These are phyloP conservation scores for Formica selysi DNA, from an alignment of 1,140 invertebrate genomes.

Conservation along the genomic window DNA sequence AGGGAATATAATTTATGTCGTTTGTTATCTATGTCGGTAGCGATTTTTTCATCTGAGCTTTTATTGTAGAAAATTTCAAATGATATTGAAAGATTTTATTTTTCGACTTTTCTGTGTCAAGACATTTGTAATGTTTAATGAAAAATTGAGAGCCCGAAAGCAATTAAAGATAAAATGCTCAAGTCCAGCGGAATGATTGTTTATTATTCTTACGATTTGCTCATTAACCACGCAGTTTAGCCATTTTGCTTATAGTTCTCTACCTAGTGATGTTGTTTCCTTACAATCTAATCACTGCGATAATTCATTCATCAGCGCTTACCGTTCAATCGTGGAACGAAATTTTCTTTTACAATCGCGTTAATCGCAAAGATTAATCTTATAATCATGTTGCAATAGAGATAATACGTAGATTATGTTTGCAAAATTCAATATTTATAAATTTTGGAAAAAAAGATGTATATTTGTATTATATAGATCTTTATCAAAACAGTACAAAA, in stretches of 20 bases:
- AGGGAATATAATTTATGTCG: constrained; percentile 24
- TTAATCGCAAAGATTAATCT: background rate
- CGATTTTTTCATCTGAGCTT: background rate
- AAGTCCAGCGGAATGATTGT: background rate
- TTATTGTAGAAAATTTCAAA: background rate
- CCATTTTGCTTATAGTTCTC: background rate
- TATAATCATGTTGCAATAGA: background rate
- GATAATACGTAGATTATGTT: background rate
- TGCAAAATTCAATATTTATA: constrained; percentile 5
- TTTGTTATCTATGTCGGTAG: background rate
- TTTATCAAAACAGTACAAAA: background rate
- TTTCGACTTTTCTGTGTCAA: background rate
- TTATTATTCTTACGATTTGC: constrained; percentile 22
- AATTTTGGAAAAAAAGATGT: background rate
- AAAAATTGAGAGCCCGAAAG: background rate
- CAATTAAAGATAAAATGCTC: background rate
- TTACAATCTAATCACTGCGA: constrained; percentile 25
- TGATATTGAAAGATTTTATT: background rate
- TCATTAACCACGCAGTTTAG: constrained; percentile 1
- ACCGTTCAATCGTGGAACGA: background rate
- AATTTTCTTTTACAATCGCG: background rate
- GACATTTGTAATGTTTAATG: background rate
- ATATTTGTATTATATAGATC: background rate
- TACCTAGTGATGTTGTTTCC: constrained; percentile 27
- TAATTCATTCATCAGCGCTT: constrained; percentile 24